Base-by-base conservation (phyloP, 2,888 invertebrate genomes). In the Lasioglossum vierecki region DNA sequence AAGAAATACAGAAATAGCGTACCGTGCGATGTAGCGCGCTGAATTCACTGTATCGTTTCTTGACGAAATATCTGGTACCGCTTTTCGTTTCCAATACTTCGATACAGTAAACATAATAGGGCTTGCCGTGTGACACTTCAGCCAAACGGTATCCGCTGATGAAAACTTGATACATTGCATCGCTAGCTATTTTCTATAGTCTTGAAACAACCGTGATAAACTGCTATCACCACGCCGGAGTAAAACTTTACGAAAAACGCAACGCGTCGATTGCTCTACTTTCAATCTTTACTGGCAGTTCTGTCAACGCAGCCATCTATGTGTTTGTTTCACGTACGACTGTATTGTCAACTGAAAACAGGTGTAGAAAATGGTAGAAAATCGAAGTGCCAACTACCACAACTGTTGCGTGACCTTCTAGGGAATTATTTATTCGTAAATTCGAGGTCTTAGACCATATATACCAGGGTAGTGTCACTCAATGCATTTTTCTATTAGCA, bases 41-140 rank as follows among this genome's bases (percentile, higher is more conserved):
- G 93, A 96, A 96, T 91, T 96, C 96, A 85, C 96, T 96, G 92
- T 96, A 96, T 91, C 96, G 93, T 91, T 95, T 96, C 89, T 96
- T 96, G 72, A 96, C 93, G 84, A 95, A 94, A 82, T 95, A 94
- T 85, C 93, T 93, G 35, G 94, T 93, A 79, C 94, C 93, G 77
- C 93, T 94, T 80, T 93, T 93, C n/a, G 92, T 86, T 44, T 94
- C 91, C 60, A 92, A 81, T 66, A 96, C 93, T 91, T 95, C 95
- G 79, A 96, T 92, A 30, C 94, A 93, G 87, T 95, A 96, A 84
- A 95, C 95, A 92, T 95, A 95, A 90, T 95, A 95, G 13, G 95
- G 94, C 84, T 95, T 95, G 79, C 94, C 94, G 83, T 95, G 94
- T 77, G 95, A 93, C 88, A 95, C 95, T 78, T 95, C 94, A 77